Evolutionary conservation across 1,140 invertebrate species (phyloP).

Genomic region (Ditylenchus dipsaci): DNA sequence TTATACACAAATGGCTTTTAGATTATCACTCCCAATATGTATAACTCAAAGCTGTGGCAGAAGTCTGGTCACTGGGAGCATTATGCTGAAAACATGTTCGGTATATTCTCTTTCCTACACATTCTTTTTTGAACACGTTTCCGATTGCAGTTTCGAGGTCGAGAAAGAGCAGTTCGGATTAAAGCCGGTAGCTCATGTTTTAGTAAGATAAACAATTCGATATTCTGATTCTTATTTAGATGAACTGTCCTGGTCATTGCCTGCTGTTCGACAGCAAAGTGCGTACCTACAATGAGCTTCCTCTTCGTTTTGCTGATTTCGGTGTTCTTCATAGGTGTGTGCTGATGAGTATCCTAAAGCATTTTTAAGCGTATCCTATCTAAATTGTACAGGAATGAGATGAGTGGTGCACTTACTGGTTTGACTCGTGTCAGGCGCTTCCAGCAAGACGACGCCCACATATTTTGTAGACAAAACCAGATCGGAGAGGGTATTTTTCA

Average conservation of each 20-base stretch:
- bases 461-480: constrained; percentile 87
- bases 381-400: constrained; percentile 84
- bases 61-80: constrained; percentile 97
- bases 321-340: constrained; percentile 91
- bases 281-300: constrained; percentile 89
- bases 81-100: constrained; percentile 68
- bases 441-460: constrained; percentile 98
- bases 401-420: constrained; percentile 88
- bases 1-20: constrained; percentile 16
- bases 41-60: constrained; percentile 93
- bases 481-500: constrained; percentile 25
- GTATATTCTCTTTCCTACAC: constrained; percentile 27
- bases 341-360: no score
- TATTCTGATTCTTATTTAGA: constrained; percentile 61
- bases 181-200: constrained; percentile 68
- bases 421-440: constrained; percentile 89
- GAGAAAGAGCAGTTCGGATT: constrained; percentile 96
- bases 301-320: constrained; percentile 90
- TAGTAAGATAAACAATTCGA: no score
- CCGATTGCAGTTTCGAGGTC: constrained; percentile 92
- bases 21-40: constrained; percentile 92
- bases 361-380: no score
- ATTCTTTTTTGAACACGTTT: no score
- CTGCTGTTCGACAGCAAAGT: constrained; percentile 80
- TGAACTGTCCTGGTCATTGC: constrained; percentile 92